Percentiles rank a stretch among this genome's conserved stretches.
Evolutionary conservation across 2,797 vertebrate species (phyloP).

Genomic region (Rhinella marina): DNA sequence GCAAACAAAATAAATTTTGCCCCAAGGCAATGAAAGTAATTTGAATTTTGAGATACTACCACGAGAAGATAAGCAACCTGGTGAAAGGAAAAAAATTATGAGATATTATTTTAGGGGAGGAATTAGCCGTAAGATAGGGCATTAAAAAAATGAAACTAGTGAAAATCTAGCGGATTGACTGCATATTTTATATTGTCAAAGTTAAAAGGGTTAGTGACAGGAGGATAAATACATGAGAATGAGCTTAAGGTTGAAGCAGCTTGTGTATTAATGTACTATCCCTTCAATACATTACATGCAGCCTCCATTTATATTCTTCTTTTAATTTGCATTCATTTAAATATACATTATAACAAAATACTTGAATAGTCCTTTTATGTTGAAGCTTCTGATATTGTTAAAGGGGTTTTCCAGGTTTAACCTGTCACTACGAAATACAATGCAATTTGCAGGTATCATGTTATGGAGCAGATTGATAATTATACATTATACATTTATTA

Average conservation of each 20-base stretch:
- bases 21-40: slow-evolving; percentile 56
- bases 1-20: slow-evolving; percentile 52
- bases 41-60: slow-evolving; percentile 55
- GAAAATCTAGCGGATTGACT: slow-evolving; percentile 19
- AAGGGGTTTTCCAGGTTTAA: neutral
- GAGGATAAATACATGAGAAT: slow-evolving; percentile 24
- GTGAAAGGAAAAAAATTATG: slow-evolving; percentile 27
- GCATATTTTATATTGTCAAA: slow-evolving; percentile 30
- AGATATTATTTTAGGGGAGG: slow-evolving; percentile 46
- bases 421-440: too few relatives aligned
- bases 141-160: slow-evolving; percentile 33
- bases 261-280: neutral
- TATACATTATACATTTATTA: too few relatives aligned
- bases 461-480: too few relatives aligned
- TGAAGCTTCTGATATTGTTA: neutral
- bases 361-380: neutral
- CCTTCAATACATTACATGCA: slow-evolving; percentile 24
- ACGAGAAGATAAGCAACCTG: slow-evolving; percentile 50
- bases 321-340: slow-evolving; percentile 11
- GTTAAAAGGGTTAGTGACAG: slow-evolving; percentile 8
- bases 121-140: slow-evolving; percentile 33
- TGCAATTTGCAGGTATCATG: too few relatives aligned
- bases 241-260: slow-evolving; percentile 1
- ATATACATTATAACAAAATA: neutral
- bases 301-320: neutral